These are phyloP conservation scores for Apis laboriosa DNA, from an alignment of 1,140 invertebrate genomes.

Conservation along the genomic window DNA sequence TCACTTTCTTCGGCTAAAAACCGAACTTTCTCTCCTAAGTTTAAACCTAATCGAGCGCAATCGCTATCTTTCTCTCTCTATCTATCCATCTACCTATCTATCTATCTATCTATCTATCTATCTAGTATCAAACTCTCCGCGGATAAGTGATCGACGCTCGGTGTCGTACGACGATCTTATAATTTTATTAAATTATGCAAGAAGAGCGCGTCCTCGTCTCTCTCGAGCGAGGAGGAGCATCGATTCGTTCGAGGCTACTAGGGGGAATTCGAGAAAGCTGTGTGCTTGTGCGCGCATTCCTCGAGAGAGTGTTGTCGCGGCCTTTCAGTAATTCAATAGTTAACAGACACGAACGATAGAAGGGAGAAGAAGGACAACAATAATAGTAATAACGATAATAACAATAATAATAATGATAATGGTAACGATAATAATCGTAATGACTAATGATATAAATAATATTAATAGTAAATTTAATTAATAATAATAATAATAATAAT, in stretches of 20 bases:
- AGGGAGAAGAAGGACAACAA: conserved; percentile 1
- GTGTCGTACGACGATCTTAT: conserved; percentile 16
- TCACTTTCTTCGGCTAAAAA: conserved; percentile 27
- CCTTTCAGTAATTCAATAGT: conserved; percentile 59
- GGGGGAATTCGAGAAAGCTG: neutral
- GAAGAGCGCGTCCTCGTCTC: neutral
- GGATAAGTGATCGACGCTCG: conserved; percentile 21
- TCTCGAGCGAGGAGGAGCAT: neutral
- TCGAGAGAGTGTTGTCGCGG: conserved; percentile 60
- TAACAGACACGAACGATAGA: conserved; percentile 24
- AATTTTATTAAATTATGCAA: conserved; percentile 1
- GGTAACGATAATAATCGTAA: conserved; percentile 36
- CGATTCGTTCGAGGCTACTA: neutral
- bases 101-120: neutral
- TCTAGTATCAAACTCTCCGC: neutral
- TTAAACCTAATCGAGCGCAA: neutral
- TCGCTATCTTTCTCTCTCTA: neutral
- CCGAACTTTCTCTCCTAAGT: neutral
- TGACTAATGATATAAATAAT: neutral
- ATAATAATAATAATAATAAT: conserved; percentile 5
- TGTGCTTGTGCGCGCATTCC: conserved; percentile 41
- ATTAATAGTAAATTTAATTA: neutral
- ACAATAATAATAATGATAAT: conserved; percentile 23
- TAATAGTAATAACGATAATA: conserved; percentile 13
- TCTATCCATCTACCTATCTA: neutral